A percentile compares a stretch with the other conserved stretches of the same genome.
Evolutionary conservation across 2,797 vertebrate species (phyloP).

Genomic region (Emys orbicularis): DNA sequence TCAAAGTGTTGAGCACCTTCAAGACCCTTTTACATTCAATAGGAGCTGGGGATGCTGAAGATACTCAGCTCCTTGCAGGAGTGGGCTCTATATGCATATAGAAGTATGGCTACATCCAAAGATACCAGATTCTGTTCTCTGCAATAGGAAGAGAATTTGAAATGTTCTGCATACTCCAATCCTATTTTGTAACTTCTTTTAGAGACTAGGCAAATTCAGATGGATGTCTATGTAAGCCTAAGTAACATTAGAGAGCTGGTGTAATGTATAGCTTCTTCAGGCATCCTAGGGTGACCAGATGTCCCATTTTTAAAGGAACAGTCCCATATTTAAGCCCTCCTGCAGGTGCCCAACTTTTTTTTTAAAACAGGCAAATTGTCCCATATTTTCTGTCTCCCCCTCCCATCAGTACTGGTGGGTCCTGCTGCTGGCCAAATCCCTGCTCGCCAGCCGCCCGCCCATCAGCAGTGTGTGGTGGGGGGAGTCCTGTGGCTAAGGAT

Average conservation of each 20-base stretch:
- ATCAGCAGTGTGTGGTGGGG: too few relatives aligned
- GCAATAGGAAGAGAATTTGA: not conserved
- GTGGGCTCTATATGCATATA: not conserved
- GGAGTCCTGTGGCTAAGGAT: too few relatives aligned
- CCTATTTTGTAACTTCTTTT: not conserved
- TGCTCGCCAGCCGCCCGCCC: too few relatives aligned
- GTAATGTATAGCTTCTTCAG: not conserved
- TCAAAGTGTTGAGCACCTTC: not conserved
- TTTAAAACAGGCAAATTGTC: too few relatives aligned
- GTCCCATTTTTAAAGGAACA: too few relatives aligned
- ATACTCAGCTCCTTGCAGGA: not conserved
- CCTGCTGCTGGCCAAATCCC: too few relatives aligned
- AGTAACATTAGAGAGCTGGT: not conserved
- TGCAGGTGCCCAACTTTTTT: too few relatives aligned
- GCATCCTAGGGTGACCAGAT: too few relatives aligned
- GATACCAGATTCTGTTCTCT: not conserved
- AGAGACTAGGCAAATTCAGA: not conserved
- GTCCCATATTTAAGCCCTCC: too few relatives aligned
- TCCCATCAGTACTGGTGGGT: too few relatives aligned
- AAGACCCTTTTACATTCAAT: not conserved
- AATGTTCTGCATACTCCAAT: not conserved
- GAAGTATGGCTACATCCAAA: not conserved
- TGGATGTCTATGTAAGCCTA: accelerated
- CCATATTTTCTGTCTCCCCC: too few relatives aligned
- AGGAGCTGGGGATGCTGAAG: not conserved